These are phyloP conservation scores for Mormoops blainvillei DNA, from an alignment of 2,113 vertebrate species.

Conservation along the genomic window DNA sequence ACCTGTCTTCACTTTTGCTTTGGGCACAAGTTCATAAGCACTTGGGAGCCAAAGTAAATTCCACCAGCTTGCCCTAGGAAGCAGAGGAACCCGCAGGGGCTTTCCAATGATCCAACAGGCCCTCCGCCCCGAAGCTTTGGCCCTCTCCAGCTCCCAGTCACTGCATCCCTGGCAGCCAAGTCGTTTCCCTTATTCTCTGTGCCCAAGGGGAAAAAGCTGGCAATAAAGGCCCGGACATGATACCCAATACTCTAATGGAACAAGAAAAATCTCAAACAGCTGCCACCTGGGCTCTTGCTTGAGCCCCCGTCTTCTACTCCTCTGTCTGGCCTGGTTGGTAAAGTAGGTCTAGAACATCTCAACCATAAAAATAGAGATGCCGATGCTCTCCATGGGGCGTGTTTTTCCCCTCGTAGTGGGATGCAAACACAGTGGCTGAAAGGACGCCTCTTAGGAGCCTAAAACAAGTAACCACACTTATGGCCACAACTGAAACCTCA, in stretches of 20 bases:
- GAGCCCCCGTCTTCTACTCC: not conserved
- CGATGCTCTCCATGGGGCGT: not conserved
- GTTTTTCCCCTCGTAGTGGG: not conserved
- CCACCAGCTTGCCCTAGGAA: not conserved
- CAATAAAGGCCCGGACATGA: not conserved
- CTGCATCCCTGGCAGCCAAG: not conserved
- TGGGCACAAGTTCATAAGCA: conserved; percentile 16
- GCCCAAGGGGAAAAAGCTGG: not conserved
- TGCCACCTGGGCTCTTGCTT: not conserved
- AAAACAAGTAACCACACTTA: not conserved
- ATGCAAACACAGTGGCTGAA: not conserved
- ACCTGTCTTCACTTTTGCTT: not conserved
- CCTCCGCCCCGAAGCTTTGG: not conserved
- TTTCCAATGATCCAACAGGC: not conserved
- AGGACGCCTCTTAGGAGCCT: not conserved
- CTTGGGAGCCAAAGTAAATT: conserved; percentile 19
- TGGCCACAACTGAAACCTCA: not conserved
- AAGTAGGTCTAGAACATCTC: not conserved
- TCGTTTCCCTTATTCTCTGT: not conserved
- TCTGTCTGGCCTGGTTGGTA: not conserved
- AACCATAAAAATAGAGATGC: not conserved
- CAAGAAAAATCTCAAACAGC: not conserved
- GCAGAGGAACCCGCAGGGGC: not conserved
- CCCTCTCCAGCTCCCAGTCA: not conserved
- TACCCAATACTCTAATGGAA: not conserved